Evolutionary conservation across 2,113 vertebrate genomes (phyloP), one percentile per base, ranked within the genome.

Genomic region (Percopsis transmontana): DNA sequence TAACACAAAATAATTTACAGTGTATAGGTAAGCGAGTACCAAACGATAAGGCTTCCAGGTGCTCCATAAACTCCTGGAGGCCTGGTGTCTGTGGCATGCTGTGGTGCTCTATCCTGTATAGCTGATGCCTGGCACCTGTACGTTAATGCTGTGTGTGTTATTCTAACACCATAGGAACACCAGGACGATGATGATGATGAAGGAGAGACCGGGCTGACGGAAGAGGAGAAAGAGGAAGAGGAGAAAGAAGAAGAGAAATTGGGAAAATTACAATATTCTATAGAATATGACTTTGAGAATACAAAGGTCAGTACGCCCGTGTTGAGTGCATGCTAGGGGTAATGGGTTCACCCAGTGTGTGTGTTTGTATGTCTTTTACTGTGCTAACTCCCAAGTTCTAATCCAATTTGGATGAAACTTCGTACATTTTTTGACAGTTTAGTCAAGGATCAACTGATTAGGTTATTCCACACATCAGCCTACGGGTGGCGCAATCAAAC

Each of bases 261-360:
- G 76, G 97, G 97, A 40, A 99, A 99, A 70, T 87, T 99, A 82
- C 97, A 99, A 67, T 99, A 97, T 76, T 99, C 97, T 0, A 83
- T 99, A 76, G 97, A 99, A 68, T 99, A 98, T 0, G 97, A 99
- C 80, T 99, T 99, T 89, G 95, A 98, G 80, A 95, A 95, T 0
- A 95, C 95, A 66, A 97, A 99, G 96, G 97, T 97, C 64, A 77
- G 87, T 81, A 21, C 1, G 12, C 20, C 2, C n/a, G 18, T 33
- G 8, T 33, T 33, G 8, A 33, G 27, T 33, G 27, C n/a, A n/a
- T n/a, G n/a, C n/a, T n/a, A n/a, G n/a, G n/a, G n/a, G n/a, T n/a
- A n/a, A n/a, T n/a, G n/a, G n/a, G n/a, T n/a, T n/a, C n/a, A n/a
- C n/a, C n/a, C n/a, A n/a, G n/a, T n/a, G n/a, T n/a, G n/a, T n/a